Evolutionary conservation across 1,140 invertebrate species (phyloP).

Genomic region (Aphaenogaster rudis): DNA sequence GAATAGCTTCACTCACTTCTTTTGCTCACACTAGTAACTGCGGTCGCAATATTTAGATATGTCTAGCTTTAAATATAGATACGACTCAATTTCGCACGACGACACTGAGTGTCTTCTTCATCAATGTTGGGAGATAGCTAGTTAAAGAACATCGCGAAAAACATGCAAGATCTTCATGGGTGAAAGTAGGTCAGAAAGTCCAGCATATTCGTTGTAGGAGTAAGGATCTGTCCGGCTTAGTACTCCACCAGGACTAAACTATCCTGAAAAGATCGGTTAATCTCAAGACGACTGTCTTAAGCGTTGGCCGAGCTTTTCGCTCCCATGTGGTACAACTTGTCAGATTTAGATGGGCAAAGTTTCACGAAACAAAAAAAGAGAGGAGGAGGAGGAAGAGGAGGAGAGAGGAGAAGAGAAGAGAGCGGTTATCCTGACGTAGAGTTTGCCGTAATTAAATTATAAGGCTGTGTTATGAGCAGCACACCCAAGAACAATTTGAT

Average conservation of each 20-base stretch:
- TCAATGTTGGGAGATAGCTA: background rate
- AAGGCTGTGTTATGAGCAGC: background rate
- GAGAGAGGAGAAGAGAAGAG: too few species aligned
- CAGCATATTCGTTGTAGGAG: background rate
- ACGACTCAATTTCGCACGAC: conserved; percentile 2
- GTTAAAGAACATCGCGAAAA: background rate
- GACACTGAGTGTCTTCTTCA: background rate
- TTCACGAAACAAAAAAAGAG: background rate
- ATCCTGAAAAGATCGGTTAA: background rate
- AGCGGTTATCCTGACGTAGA: background rate
- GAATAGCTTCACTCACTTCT: background rate
- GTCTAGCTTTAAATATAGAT: background rate
- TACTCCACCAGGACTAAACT: conserved; percentile 29
- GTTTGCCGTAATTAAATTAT: conserved; percentile 45
- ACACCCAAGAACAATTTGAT: background rate
- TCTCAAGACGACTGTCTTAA: conserved; percentile 31
- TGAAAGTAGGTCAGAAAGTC: conserved; percentile 3
- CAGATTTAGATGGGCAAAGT: conserved; percentile 18
- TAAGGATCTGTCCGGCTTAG: background rate
- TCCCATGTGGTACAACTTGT: background rate
- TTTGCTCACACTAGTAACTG: background rate
- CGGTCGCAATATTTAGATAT: background rate
- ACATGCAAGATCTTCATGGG: too few species aligned
- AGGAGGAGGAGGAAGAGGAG: background rate
- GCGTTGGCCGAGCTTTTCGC: background rate